Evolutionary conservation across 2,888 invertebrate genomes (phyloP), one percentile per base, ranked within the genome.

Genomic region (Coremacera marginata): DNA sequence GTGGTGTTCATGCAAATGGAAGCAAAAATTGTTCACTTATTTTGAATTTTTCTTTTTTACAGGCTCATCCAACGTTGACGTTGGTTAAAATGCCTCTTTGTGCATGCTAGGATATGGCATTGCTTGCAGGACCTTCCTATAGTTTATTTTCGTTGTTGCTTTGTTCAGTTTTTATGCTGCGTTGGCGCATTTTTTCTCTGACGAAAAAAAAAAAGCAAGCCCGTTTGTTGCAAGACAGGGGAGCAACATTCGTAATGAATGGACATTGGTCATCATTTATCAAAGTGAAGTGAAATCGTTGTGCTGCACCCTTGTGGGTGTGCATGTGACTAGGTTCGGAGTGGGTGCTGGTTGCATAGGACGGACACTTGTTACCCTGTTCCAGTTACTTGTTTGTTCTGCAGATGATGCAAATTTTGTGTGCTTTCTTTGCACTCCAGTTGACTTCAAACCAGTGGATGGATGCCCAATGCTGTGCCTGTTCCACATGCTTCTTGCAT

Each of bases 221-320:
- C 1, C 25, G 57, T 19, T 57, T 57, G 57, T 57, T 57, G 22
- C 25, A 63, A 65, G 11, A 34, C 27, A 27, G 37, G 25, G 16
- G 62, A 16, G 72, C 60, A 25, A 62, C 74, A 52, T 51, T 74
- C 65, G 74, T 27, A 52, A 74, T 67, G 52, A 55, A 74, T 74
- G 74, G 74, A 74, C 74, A 52, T 84, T 85, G 86, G 87, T 87
- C 87, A 82, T 83, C 87, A 86, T 87, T 87, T 87, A 87, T 87
- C 87, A 87, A 86, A 85, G 87, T 83, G 85, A 86, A 85, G 84
- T 84, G 85, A 79, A 82, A 85, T 82, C 84, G 84, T 85, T 82
- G 84, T 83, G 82, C 81, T 82, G 77, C 77, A 82, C 80, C 78
- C 81, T 80, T 78, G 70, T 81, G 63, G 51, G 51, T 63, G 27